Evolutionary conservation across 2,888 invertebrate genomes (phyloP).

Genomic region (Caprella mutica): DNA sequence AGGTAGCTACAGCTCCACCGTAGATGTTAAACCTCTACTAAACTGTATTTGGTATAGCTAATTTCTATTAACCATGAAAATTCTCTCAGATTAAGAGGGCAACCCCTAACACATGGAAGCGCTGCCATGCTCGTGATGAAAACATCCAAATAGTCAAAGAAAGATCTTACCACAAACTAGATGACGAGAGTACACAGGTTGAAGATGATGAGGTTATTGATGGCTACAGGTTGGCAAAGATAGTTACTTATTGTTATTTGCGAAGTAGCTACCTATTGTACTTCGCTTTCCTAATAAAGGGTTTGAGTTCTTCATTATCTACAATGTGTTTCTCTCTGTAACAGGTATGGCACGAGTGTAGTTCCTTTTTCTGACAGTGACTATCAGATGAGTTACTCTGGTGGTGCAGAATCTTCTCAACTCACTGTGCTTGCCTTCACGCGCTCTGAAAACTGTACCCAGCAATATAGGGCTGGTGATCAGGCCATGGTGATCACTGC

Average conservation of each 20-base stretch:
- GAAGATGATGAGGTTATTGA: slow-evolving; percentile 47
- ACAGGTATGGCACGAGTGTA: slow-evolving; percentile 53
- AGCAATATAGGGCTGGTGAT: slow-evolving; percentile 49
- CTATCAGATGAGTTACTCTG: slow-evolving; percentile 48
- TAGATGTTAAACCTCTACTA: too few species aligned
- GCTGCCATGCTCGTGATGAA: slow-evolving; percentile 41
- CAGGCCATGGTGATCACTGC: slow-evolving; percentile 42
- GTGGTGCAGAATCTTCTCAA: slow-evolving; percentile 47
- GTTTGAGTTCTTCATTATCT: too few species aligned
- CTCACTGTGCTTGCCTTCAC: slow-evolving; percentile 58
- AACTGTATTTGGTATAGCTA: too few species aligned
- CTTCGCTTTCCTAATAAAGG: too few species aligned
- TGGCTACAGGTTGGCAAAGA: too few species aligned
- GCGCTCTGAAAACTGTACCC: slow-evolving; percentile 45
- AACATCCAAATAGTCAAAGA: slow-evolving; percentile 38
- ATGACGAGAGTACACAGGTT: slow-evolving; percentile 46
- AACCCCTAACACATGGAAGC: slow-evolving; percentile 41
- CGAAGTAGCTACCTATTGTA: too few species aligned
- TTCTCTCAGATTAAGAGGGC: slow-evolving; percentile 39
- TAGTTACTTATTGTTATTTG: too few species aligned
- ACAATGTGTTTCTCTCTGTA: too few species aligned
- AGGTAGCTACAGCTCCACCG: too few species aligned
- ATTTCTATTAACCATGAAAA: not conserved
- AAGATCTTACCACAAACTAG: slow-evolving; percentile 38
- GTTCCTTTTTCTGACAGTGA: slow-evolving; percentile 45